These are phyloP conservation scores for Cephus spinipes DNA, from an alignment of 2,888 invertebrate genomes.

Conservation along the genomic window DNA sequence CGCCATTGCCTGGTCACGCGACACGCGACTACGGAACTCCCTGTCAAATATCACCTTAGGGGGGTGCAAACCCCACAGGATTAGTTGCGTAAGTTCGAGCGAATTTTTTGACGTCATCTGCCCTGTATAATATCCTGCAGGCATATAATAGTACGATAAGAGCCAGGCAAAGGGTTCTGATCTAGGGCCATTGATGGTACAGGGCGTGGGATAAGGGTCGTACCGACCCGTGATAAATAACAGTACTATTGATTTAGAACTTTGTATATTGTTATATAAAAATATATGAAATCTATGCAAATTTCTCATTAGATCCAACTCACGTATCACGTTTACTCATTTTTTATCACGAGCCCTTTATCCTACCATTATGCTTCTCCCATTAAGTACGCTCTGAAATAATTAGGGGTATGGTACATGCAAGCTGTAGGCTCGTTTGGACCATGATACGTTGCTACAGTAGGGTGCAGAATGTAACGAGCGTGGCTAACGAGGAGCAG, in stretches of 20 bases:
- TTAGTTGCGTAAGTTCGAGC: no score
- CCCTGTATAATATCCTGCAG: no score
- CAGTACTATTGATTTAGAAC: not conserved
- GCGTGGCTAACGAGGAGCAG: conserved; percentile 62
- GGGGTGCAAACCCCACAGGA: no score
- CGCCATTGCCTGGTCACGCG: no score
- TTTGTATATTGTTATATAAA: not conserved
- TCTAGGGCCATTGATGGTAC: no score
- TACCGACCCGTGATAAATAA: no score
- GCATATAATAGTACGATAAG: no score
- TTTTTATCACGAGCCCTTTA: not conserved
- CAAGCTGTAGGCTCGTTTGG: conserved; percentile 25
- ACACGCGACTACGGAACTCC: no score
- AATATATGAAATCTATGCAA: not conserved
- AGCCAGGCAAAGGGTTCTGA: no score
- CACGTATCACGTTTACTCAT: not conserved
- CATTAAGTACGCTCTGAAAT: conserved; percentile 53
- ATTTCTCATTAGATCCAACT: not conserved
- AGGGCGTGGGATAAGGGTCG: no score
- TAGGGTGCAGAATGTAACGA: conserved; percentile 58
- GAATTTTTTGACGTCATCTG: no score
- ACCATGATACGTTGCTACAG: conserved; percentile 13
- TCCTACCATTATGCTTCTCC: conserved; percentile 33
- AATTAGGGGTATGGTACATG: conserved; percentile 51
- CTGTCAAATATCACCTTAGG: no score